phyloP scores from a whole-genome alignment of 1,140 invertebrate species.

The Ceratina calcarata region DNA sequence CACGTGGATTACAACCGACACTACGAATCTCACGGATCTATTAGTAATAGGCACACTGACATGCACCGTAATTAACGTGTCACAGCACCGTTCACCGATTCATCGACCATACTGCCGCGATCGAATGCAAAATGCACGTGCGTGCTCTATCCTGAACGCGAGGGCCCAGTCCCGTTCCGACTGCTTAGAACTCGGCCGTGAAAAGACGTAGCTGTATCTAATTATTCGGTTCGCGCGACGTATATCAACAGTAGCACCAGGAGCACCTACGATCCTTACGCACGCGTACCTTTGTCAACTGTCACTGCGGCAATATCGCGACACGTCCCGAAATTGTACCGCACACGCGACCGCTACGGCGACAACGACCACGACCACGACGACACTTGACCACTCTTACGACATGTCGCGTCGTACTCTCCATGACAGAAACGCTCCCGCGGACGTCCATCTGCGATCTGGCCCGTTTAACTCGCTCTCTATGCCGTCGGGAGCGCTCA shows the following conservation, averaged over 20 bases:
- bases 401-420: slow-evolving; percentile 54
- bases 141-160: slow-evolving; percentile 9
- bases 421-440: slow-evolving; percentile 69
- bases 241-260: slow-evolving; percentile 33
- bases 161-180: not conserved
- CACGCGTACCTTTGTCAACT: slow-evolving; percentile 22
- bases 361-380: slow-evolving; percentile 42
- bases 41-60: slow-evolving; percentile 15
- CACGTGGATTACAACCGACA: slow-evolving; percentile 36
- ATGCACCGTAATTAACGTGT: slow-evolving; percentile 23
- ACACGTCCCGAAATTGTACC: not conserved
- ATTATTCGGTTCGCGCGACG: slow-evolving; percentile 38
- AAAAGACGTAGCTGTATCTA: slow-evolving; percentile 8
- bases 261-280: slow-evolving; percentile 38
- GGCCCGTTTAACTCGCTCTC: slow-evolving; percentile 57
- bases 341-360: slow-evolving; percentile 36
- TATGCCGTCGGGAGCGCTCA: slow-evolving; percentile 53
- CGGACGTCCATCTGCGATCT: slow-evolving; percentile 67
- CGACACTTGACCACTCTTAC: slow-evolving; percentile 58
- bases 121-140: slow-evolving; percentile 8
- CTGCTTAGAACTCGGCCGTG: not conserved
- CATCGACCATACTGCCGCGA: slow-evolving; percentile 12
- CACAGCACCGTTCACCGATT: slow-evolving; percentile 36
- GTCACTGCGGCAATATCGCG: slow-evolving; percentile 30
- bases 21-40: slow-evolving; percentile 30